A percentile compares a stretch with the other conserved stretches of the same genome.
Evolutionary conservation across 1,140 invertebrate species (phyloP).

Genomic region (Bicyclus anynana): DNA sequence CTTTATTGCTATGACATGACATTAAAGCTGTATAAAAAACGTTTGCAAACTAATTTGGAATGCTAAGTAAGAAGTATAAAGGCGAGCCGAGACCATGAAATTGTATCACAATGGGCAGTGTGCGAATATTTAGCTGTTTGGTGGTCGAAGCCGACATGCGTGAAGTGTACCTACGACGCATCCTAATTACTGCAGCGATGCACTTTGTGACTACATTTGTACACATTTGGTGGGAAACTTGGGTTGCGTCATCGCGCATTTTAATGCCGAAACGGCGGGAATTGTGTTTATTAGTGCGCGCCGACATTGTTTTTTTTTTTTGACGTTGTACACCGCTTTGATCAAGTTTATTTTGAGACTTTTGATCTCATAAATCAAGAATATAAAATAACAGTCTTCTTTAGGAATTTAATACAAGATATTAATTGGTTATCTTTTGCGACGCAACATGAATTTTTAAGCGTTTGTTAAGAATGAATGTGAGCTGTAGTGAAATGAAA

Average conservation of each 20-base stretch:
- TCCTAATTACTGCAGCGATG: constrained; percentile 64
- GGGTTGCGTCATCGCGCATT: constrained; percentile 31
- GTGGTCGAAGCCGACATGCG: constrained; percentile 57
- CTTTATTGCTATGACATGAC: constrained; percentile 64
- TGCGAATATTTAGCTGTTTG: constrained; percentile 72
- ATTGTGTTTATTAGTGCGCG: constrained; percentile 5
- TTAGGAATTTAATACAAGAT: not conserved
- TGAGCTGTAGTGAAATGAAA: too few species aligned
- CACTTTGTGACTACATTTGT: constrained; percentile 39
- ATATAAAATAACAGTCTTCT: not conserved
- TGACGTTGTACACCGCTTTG: not conserved
- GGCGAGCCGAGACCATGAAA: constrained; percentile 67
- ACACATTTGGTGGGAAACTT: constrained; percentile 51
- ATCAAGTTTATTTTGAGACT: not conserved
- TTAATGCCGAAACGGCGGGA: constrained; percentile 24
- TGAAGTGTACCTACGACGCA: constrained; percentile 46
- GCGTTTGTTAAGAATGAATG: too few species aligned
- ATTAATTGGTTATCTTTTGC: too few species aligned
- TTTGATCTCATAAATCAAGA: not conserved
- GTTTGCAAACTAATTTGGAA: constrained; percentile 66
- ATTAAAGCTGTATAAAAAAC: constrained; percentile 68
- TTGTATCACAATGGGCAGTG: constrained; percentile 67
- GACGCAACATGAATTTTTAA: too few species aligned
- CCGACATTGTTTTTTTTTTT: not conserved
- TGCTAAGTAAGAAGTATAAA: constrained; percentile 69